Evolutionary conservation across 2,888 invertebrate genomes (phyloP).

Genomic region (Melanostoma mellinum): DNA sequence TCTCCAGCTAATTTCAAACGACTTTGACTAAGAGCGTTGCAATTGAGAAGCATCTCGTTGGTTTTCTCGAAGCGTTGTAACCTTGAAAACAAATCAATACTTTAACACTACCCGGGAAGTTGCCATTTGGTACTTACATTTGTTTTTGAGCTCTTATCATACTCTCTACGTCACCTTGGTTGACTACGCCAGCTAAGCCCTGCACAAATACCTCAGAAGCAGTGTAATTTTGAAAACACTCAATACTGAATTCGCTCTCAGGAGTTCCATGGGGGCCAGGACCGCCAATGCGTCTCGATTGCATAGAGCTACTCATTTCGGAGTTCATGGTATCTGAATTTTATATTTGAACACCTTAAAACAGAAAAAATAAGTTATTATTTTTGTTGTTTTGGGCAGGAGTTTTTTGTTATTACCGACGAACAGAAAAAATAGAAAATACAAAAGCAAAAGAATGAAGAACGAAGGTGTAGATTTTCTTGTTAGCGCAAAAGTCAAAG

Average conservation of each 20-base stretch:
- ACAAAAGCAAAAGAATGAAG: conserved; percentile 5
- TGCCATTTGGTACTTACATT: conserved; percentile 85
- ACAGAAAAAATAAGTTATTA: too few relatives aligned
- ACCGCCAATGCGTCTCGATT: conserved; percentile 73
- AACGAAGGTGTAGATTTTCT: conserved; percentile 21
- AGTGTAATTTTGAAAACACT: conserved; percentile 94
- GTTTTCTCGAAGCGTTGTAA: conserved; percentile 98
- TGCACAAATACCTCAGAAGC: conserved; percentile 97
- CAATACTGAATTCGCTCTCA: conserved; percentile 83
- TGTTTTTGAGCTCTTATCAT: conserved; percentile 96
- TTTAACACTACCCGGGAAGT: not conserved
- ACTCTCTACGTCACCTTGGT: conserved; percentile 94
- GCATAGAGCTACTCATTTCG: conserved; percentile 75
- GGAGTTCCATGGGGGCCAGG: conserved; percentile 74
- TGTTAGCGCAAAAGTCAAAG: conserved; percentile 17
- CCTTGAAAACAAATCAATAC: conserved; percentile 83
- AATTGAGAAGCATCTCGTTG: conserved; percentile 99
- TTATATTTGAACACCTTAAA: too few relatives aligned
- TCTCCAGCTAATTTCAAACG: conserved; percentile 92
- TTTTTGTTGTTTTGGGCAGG: too few relatives aligned
- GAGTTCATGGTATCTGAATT: conserved; percentile 68
- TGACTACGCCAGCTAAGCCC: conserved; percentile 94
- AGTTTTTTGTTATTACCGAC: not conserved
- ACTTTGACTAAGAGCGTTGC: conserved; percentile 95
- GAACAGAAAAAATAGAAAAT: not conserved